phyloP scores from a whole-genome alignment of 2,113 vertebrate genomes.

The Dromaius novaehollandiae region DNA sequence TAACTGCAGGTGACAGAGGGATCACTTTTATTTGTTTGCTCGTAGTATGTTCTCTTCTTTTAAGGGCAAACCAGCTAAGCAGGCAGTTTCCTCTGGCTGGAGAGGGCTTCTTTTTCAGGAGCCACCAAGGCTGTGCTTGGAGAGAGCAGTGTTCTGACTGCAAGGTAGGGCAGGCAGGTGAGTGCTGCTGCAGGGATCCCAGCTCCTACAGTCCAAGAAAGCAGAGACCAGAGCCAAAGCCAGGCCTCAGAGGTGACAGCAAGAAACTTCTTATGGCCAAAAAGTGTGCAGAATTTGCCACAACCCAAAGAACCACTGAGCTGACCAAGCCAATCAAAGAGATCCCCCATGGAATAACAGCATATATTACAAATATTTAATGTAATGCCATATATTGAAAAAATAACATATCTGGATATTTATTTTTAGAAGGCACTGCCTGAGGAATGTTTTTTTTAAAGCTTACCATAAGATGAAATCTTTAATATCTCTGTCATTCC shows the following conservation, averaged over 20 bases:
- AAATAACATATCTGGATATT: neutral
- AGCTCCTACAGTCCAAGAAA: neutral
- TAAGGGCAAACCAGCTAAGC: neutral
- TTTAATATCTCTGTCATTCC: neutral
- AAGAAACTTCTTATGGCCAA: neutral
- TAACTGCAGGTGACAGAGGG: neutral
- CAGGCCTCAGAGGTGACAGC: neutral
- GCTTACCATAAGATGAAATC: neutral
- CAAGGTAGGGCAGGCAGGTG: neutral
- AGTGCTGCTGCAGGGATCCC: no score
- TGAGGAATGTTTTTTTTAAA: neutral
- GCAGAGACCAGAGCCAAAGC: neutral
- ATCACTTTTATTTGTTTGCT: neutral
- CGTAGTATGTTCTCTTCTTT: neutral
- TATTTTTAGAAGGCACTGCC: neutral
- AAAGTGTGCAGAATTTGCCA: neutral
- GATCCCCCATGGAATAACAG: neutral
- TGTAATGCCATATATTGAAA: neutral
- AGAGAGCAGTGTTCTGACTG: neutral
- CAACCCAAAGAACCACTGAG: neutral
- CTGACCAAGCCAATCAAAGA: neutral
- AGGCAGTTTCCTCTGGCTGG: fast-evolving
- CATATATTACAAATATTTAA: neutral
- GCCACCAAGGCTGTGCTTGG: neutral
- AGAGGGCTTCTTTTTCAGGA: neutral